phyloP scores from a whole-genome alignment of 2,888 invertebrate species.

The Xylota sylvarum region DNA sequence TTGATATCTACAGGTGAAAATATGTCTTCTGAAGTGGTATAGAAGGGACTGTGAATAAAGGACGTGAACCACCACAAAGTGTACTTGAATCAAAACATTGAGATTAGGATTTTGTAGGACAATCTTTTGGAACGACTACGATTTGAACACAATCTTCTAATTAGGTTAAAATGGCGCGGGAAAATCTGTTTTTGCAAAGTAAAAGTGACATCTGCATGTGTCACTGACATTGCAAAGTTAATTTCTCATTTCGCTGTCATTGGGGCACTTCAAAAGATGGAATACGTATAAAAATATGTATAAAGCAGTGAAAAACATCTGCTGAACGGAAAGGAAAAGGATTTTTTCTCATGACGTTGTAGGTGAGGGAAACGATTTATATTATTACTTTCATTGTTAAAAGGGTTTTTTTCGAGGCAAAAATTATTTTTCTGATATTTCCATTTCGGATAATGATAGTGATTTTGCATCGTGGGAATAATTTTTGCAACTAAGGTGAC shows the following conservation, averaged over 20 bases:
- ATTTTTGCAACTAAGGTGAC: constrained; percentile 6
- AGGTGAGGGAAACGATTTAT: constrained; percentile 70
- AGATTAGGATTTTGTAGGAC: constrained; percentile 16
- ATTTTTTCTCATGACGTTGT: constrained; percentile 47
- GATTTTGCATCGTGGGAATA: constrained; percentile 66
- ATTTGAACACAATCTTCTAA: constrained; percentile 42
- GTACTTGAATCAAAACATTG: constrained; percentile 68
- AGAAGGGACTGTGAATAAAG: constrained; percentile 22
- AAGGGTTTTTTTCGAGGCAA: constrained; percentile 54
- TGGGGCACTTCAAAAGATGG: constrained; percentile 42
- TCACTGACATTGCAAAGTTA: constrained; percentile 66
- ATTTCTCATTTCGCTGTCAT: constrained; percentile 65
- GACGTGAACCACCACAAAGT: constrained; percentile 46
- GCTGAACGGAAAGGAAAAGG: constrained; percentile 40
- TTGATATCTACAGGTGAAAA: constrained; percentile 75
- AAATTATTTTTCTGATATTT: constrained; percentile 35
- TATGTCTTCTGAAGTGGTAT: constrained; percentile 37
- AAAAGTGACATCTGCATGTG: constrained; percentile 72
- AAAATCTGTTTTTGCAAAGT: constrained; percentile 27
- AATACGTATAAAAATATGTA: not conserved
- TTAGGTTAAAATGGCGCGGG: constrained; percentile 59
- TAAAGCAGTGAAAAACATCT: constrained; percentile 46
- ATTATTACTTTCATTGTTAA: constrained; percentile 60
- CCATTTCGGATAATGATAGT: constrained; percentile 56
- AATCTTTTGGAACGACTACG: constrained; percentile 35